A percentile compares a stretch with the other conserved stretches of the same genome.
Evolutionary conservation across 2,113 vertebrate species (phyloP).

Genomic region (Urocynchramus pylzowi): DNA sequence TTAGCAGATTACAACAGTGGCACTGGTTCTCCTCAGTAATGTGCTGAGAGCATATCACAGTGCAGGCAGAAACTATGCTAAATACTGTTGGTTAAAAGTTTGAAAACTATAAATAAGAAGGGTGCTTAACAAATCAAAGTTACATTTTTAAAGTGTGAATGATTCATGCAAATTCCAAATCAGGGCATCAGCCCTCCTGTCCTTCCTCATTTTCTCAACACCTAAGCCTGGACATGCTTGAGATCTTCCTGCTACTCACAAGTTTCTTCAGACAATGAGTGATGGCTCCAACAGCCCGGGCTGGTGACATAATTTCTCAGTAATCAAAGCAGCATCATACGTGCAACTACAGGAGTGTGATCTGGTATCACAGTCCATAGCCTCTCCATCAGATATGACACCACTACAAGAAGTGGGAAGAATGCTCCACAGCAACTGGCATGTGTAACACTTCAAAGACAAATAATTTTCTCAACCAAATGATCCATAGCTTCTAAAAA

Average conservation of each 20-base stretch:
- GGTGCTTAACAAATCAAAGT: background rate
- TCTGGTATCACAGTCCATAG: background rate
- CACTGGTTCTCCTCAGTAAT: background rate
- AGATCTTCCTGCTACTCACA: background rate
- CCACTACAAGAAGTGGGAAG: background rate
- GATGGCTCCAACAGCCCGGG: background rate
- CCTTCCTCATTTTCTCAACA: background rate
- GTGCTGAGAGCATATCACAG: background rate
- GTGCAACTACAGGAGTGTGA: background rate
- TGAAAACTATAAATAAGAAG: background rate
- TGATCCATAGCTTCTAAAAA: background rate
- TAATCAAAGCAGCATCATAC: rapidly evolving
- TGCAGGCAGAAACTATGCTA: background rate
- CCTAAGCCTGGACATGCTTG: background rate
- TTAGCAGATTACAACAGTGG: background rate
- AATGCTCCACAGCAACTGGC: background rate
- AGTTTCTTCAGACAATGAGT: background rate
- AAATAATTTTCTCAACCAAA: background rate
- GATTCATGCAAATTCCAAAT: background rate
- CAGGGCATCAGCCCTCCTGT: background rate
- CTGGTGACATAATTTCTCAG: background rate
- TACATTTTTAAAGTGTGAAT: background rate
- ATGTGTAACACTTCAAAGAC: background rate
- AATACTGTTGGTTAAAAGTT: background rate
- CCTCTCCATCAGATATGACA: background rate